Conservation (phyloP, 2,113 vertebrate genomes). For the Psammodynastes pulverulentus region DNA sequence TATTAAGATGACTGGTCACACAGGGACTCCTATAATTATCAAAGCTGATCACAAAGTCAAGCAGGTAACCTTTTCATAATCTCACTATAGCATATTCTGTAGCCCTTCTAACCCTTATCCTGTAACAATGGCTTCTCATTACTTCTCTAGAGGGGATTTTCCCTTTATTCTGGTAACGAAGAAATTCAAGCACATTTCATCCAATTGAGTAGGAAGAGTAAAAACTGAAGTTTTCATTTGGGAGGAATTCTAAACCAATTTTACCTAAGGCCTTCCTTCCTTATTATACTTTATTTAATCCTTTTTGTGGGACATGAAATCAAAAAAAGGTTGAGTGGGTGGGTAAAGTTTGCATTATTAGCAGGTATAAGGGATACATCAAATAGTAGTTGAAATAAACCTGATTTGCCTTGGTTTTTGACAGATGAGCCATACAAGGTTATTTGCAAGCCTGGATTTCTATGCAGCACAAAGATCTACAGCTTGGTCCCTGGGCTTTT, state of each 20-base stretch:
- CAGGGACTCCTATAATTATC: neutral
- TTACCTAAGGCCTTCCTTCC: neutral
- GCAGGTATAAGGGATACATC: neutral
- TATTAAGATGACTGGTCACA: neutral
- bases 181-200: neutral
- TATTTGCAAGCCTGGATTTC: neutral
- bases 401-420: neutral
- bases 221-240: neutral
- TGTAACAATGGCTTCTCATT: neutral
- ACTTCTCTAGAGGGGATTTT: neutral
- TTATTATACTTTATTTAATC: neutral
- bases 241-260: neutral
- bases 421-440: neutral
- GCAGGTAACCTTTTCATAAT: neutral
- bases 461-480: neutral
- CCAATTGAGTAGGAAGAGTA: neutral
- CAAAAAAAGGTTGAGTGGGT: neutral
- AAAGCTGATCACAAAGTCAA: neutral
- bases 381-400: neutral
- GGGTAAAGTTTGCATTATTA: neutral
- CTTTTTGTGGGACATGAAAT: neutral
- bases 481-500: neutral
- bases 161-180: neutral
- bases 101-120: neutral
- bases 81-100: neutral